Base-by-base conservation (phyloP, 2,113 vertebrate species). In the Pterocles orientalis region DNA sequence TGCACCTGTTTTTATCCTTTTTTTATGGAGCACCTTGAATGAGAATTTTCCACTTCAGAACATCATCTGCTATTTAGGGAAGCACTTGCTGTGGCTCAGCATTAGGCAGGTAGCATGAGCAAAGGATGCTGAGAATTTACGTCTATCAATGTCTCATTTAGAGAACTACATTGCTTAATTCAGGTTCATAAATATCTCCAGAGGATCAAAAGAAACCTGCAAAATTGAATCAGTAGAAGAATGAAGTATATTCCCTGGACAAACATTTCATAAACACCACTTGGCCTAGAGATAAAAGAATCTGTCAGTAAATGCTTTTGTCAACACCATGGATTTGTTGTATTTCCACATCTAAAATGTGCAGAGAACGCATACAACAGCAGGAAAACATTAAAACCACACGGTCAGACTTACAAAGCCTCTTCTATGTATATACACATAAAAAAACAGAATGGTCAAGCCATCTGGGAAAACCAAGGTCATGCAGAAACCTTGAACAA, bases 381-480 rank as follows among this genome's bases (percentile, higher is more conserved):
- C 96, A 97, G 97, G 97, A 97, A 98, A 96, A 94, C 97, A 97
- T 97, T 97, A 97, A 96, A 94, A 41, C 65, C 91, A 85, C 92
- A 73, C 68, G 41, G 61, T 20, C 72, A 72, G 94, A 25, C 85
- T 81, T 53, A 96, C 95, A 97, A 95, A 98, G 93, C 91, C 90
- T 76, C 91, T 96, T 96, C 96, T 98, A 96, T 97, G 96, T 77
- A 94, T 62, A 96, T 80, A 81, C 80, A 96, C 92, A 97, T 91
- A 88, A 97, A 94, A 97, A 58, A 7, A 24, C 93, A 96, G 95
- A 97, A 86, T 76, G 91, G 93, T 81, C 92, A 95, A 90, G 91
- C 91, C 97, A 97, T 47, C 90, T 95, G 97, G 97, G 97, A 97
- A 97, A 97, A 95, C 61, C 94, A 97, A 97, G 97, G 97, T 97